These are phyloP conservation scores for Tenthredo notha DNA, from an alignment of 2,888 invertebrate genomes.

Conservation along the genomic window DNA sequence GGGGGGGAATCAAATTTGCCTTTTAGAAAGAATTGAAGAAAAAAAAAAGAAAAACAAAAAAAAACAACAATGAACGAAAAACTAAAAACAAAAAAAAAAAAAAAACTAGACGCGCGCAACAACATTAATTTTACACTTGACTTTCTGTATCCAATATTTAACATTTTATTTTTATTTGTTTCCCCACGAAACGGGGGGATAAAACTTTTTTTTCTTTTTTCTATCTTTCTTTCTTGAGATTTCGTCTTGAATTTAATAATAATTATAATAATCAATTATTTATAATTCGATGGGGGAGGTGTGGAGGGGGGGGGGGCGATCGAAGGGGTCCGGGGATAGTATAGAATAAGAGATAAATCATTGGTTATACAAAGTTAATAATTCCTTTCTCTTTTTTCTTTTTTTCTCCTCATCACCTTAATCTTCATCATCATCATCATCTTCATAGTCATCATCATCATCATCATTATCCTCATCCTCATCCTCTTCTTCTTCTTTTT, in stretches of 20 bases:
- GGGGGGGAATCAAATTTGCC: neutral
- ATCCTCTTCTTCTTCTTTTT: neutral
- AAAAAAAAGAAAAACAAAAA: neutral
- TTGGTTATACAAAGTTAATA: conserved; percentile 12
- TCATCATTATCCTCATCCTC: neutral
- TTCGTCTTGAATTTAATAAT: conserved; percentile 3
- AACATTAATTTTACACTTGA: neutral
- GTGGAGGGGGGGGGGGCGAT: neutral
- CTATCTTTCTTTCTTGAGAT: neutral
- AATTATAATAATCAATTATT: conserved; percentile 2
- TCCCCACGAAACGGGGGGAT: neutral
- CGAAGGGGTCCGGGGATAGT: neutral
- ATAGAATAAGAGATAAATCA: conserved; percentile 13
- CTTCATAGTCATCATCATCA: neutral
- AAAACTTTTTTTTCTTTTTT: neutral
- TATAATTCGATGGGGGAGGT: neutral
- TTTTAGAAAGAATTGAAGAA: neutral
- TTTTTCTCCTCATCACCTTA: neutral
- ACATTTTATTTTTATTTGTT: neutral
- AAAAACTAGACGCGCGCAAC: neutral
- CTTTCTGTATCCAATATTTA: conserved; percentile 3
- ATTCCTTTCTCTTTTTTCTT: neutral
- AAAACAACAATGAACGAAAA: neutral
- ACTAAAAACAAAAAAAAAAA: neutral
- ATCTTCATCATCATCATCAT: neutral